Evolutionary conservation across 2,797 vertebrate genomes (phyloP).

Genomic region (Lycodopsis pacificus): DNA sequence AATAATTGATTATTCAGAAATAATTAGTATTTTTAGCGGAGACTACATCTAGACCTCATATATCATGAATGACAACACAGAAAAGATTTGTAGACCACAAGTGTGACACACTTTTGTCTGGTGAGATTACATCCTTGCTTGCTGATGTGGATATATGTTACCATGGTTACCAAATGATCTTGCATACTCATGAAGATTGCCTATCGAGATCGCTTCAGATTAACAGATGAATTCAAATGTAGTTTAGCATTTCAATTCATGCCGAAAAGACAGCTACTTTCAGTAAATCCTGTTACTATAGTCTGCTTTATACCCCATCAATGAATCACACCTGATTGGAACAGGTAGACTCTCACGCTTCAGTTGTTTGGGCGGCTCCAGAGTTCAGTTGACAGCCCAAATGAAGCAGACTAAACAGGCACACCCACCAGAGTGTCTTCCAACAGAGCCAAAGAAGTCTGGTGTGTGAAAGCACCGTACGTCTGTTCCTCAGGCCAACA

Average conservation of each 20-base stretch:
- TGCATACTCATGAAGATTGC: neutral
- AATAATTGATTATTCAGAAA: neutral
- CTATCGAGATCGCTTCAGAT: constrained; percentile 3
- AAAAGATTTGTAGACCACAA: neutral
- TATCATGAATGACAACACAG: neutral
- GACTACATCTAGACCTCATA: neutral
- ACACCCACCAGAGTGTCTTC: neutral
- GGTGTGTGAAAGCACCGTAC: neutral
- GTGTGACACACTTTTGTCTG: neutral
- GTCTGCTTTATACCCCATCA: neutral
- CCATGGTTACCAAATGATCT: constrained; percentile 20
- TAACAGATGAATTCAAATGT: neutral
- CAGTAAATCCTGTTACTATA: neutral
- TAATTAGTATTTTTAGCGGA: neutral
- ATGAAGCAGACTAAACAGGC: neutral
- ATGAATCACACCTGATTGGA: neutral
- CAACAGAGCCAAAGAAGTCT: neutral
- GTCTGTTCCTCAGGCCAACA: neutral
- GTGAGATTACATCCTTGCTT: neutral
- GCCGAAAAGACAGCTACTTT: neutral
- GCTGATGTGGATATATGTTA: neutral
- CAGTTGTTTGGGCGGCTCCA: neutral
- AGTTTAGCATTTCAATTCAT: constrained; percentile 1
- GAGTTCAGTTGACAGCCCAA: neutral
- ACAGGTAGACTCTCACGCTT: neutral